phyloP scores from a whole-genome alignment of 1,140 invertebrate species.

The Drosophila melanogaster region DNA sequence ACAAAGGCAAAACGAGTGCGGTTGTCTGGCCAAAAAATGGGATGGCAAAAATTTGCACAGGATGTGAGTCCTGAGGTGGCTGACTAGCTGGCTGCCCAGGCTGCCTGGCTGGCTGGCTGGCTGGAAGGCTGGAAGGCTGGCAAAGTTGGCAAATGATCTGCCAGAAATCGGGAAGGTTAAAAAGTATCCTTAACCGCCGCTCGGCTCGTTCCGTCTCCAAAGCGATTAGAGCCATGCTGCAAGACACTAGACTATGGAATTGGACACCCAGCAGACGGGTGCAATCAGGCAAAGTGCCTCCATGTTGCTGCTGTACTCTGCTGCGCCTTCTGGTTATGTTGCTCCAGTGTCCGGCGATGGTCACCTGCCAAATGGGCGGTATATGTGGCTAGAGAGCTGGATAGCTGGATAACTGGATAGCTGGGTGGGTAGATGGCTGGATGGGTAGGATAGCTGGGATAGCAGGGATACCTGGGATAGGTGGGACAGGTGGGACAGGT shows the following conservation, averaged over 20 bases:
- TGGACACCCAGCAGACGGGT: slow-evolving; percentile 65
- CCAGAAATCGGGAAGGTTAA: slow-evolving; percentile 75
- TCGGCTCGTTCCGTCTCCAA: slow-evolving; percentile 13
- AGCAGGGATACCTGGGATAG: too few relatives aligned
- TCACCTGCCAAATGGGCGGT: slow-evolving; percentile 52
- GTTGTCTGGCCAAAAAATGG: slow-evolving; percentile 41
- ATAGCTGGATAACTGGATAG: neutral
- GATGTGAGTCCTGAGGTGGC: neutral
- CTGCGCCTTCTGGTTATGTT: neutral
- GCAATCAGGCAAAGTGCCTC: slow-evolving; percentile 81
- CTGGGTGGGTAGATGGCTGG: too few relatives aligned
- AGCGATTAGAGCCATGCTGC: slow-evolving; percentile 67
- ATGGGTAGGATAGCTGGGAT: too few relatives aligned
- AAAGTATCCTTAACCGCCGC: slow-evolving; percentile 52
- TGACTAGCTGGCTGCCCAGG: too few relatives aligned
- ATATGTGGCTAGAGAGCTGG: neutral
- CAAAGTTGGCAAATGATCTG: slow-evolving; percentile 80
- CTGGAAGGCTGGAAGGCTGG: slow-evolving; percentile 4
- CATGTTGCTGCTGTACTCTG: slow-evolving; percentile 18
- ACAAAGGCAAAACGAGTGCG: slow-evolving; percentile 61
- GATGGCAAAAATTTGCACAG: neutral
- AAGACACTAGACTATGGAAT: slow-evolving; percentile 28
- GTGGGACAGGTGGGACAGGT: neutral
- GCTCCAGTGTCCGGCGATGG: slow-evolving; percentile 48
- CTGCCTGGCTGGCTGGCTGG: neutral